These are phyloP conservation scores for Telenomus remus DNA, from an alignment of 1,140 invertebrate genomes.

Conservation along the genomic window DNA sequence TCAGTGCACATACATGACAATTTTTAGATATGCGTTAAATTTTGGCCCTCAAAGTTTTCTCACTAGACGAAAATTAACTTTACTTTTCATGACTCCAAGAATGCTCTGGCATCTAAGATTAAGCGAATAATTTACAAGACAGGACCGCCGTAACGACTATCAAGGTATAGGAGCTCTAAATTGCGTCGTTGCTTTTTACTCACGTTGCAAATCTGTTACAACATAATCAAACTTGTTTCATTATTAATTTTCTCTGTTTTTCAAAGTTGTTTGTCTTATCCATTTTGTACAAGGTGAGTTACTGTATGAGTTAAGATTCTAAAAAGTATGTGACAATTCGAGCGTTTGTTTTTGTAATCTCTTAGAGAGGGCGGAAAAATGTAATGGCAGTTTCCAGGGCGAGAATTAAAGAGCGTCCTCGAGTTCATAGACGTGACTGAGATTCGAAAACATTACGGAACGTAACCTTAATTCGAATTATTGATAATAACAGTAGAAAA, in stretches of 20 bases:
- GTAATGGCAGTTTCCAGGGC: too few relatives aligned
- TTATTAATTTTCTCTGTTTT: constrained; percentile 3
- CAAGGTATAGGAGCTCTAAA: constrained; percentile 32
- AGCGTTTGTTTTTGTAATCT: too few relatives aligned
- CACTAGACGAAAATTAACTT: constrained; percentile 27
- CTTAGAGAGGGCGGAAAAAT: too few relatives aligned
- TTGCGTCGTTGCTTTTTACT: constrained; percentile 15
- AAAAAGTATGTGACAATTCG: too few relatives aligned
- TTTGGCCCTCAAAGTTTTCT: constrained; percentile 10
- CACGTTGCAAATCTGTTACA: constrained; percentile 22
- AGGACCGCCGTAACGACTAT: constrained; percentile 30
- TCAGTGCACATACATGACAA: neutral
- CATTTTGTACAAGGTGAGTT: neutral
- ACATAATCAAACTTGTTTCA: constrained; percentile 12
- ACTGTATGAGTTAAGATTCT: neutral
- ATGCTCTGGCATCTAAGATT: constrained; percentile 33
- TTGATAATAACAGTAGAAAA: too few relatives aligned
- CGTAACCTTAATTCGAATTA: too few relatives aligned
- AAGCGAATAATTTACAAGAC: constrained; percentile 41
- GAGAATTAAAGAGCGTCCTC: too few relatives aligned
- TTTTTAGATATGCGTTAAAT: constrained; percentile 16
- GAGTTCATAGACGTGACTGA: too few relatives aligned
- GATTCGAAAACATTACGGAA: too few relatives aligned
- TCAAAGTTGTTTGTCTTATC: neutral
- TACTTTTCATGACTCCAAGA: constrained; percentile 24